These are phyloP conservation scores for Maccullochella peelii DNA, from an alignment of 2,113 vertebrate species.

Conservation along the genomic window DNA sequence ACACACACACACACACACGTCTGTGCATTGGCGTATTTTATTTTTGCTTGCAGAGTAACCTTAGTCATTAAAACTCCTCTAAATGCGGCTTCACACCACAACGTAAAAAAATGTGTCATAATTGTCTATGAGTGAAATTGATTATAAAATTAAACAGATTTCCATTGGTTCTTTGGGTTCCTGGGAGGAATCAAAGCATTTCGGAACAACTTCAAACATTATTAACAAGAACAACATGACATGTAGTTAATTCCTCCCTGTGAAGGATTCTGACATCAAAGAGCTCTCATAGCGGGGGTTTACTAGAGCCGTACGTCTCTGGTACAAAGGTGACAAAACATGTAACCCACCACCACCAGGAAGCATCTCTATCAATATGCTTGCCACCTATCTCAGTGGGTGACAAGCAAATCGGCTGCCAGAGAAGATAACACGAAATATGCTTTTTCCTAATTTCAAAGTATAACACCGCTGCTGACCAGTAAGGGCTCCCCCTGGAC, in stretches of 20 bases:
- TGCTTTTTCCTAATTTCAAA: constrained; percentile 34
- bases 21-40: neutral
- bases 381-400: constrained; percentile 23
- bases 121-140: constrained; percentile 12
- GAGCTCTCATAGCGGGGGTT: constrained; percentile 22
- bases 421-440: constrained; percentile 31
- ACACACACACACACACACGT: neutral
- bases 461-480: constrained; percentile 33
- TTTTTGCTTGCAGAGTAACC: neutral
- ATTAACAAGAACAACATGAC: constrained; percentile 60
- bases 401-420: constrained; percentile 24
- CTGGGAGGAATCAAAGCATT: constrained; percentile 53
- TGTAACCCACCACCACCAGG: constrained; percentile 33
- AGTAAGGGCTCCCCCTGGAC: constrained; percentile 30
- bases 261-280: constrained; percentile 64
- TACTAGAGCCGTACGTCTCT: constrained; percentile 15
- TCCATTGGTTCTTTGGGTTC: constrained; percentile 22
- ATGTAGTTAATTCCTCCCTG: constrained; percentile 48
- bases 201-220: constrained; percentile 53
- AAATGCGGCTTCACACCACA: neutral
- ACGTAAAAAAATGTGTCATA: constrained; percentile 5
- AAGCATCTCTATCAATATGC: constrained; percentile 31
- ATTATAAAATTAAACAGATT: constrained; percentile 30
- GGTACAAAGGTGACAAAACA: constrained; percentile 60
- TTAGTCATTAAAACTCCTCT: neutral